Percentiles rank a stretch among this genome's conserved stretches.
phyloP scores from a whole-genome alignment of 2,113 vertebrate species.

The Cinclus cinclus region DNA sequence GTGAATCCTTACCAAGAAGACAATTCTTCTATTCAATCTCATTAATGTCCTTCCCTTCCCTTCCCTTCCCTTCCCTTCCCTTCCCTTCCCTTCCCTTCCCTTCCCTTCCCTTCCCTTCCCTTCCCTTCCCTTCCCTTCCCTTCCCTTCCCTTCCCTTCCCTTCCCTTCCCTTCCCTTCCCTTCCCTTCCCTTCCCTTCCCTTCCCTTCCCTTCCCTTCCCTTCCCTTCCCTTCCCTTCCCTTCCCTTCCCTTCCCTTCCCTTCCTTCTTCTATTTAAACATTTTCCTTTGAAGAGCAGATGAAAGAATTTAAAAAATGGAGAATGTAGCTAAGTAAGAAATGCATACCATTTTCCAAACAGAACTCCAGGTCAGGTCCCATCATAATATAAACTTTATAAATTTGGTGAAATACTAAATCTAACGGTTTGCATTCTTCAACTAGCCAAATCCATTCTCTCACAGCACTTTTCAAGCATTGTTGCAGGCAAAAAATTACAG shows the following conservation, averaged over 20 bases:
- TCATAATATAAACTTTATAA: neutral
- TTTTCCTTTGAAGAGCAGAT: neutral
- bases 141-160: too few relatives aligned
- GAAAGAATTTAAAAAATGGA: neutral
- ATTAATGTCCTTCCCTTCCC: too few relatives aligned
- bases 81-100: too few relatives aligned
- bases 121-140: neutral
- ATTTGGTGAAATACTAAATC: neutral
- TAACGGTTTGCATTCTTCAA: neutral
- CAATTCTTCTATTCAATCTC: neutral
- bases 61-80: too few relatives aligned
- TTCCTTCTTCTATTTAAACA: neutral
- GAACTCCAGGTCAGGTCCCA: neutral
- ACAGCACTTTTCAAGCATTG: neutral
- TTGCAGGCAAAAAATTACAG: neutral
- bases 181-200: too few relatives aligned
- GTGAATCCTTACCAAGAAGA: neutral
- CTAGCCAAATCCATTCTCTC: neutral
- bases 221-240: too few relatives aligned
- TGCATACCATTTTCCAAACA: neutral
- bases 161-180: too few relatives aligned
- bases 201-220: too few relatives aligned
- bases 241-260: neutral
- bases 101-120: too few relatives aligned
- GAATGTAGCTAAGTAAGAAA: neutral